Evolutionary conservation across 2,797 vertebrate genomes (phyloP).

Genomic region (Myotis planiceps): DNA sequence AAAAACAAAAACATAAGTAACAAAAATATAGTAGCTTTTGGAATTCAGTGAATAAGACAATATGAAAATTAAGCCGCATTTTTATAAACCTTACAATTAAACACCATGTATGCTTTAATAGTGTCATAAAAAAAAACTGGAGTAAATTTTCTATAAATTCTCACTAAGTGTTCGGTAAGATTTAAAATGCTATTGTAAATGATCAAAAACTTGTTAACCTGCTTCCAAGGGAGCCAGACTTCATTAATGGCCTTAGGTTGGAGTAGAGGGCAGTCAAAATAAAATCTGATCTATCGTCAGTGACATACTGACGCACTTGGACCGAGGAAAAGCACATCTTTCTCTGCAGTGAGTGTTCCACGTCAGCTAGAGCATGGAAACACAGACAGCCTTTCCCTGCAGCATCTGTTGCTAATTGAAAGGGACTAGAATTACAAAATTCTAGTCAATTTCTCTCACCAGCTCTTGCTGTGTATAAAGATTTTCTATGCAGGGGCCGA

Average conservation of each 20-base stretch:
- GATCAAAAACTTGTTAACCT: conserved; percentile 21
- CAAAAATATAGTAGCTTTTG: conserved; percentile 72
- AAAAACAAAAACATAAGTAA: conserved; percentile 77
- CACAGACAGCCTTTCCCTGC: conserved; percentile 65
- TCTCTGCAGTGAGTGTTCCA: not conserved
- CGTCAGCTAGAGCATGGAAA: not conserved
- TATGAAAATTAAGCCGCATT: conserved; percentile 69
- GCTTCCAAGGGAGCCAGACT: not conserved
- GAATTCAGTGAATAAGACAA: not conserved
- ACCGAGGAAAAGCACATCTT: conserved; percentile 53
- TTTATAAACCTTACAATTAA: conserved; percentile 74
- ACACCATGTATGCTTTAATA: conserved; percentile 43
- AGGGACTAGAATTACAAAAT: conserved; percentile 80
- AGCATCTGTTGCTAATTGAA: conserved; percentile 79
- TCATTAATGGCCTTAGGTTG: not conserved
- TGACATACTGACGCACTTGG: conserved; percentile 51
- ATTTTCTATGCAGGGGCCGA: conserved; percentile 74
- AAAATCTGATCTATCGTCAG: conserved; percentile 22
- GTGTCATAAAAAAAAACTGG: not conserved
- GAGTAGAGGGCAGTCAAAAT: not conserved
- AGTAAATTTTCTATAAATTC: not conserved
- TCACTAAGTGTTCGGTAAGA: not conserved
- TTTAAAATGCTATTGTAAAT: not conserved
- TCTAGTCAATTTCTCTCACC: conserved; percentile 74
- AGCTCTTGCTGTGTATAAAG: conserved; percentile 82